Evolutionary conservation across 2,113 vertebrate species (phyloP), one percentile per base, ranked within the genome.

Genomic region (Promerops cafer): DNA sequence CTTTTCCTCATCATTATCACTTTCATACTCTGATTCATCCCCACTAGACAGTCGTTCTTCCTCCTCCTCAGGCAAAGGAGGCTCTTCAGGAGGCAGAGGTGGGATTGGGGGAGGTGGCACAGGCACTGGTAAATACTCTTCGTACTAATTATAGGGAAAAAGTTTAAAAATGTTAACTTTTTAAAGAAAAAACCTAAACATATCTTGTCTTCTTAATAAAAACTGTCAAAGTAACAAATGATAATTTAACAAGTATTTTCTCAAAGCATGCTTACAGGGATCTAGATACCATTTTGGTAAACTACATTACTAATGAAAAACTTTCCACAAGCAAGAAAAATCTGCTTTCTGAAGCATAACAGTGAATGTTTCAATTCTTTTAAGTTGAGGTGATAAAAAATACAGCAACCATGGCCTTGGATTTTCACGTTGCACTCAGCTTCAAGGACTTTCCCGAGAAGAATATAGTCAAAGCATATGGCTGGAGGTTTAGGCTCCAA

Each of bases 21-120:
- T 99, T 94, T 99, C 99, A 45, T 99, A 99, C 90, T 99, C 99
- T 0, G 99, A 99, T 90, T 99, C 99, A 63, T 98, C 98, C 82
- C 96, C 98, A 56, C 98, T 98, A 76, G 98, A 98, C 7, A 95
- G 74, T 31, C 98, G 91, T 42, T 96, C 97, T 60, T 98, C 98
- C 77, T 99, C 98, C 27, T 99, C 98, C 69, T 98, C 98, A 13
- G 99, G 99, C 79, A 99, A 86, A 61, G 99, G 99, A 16, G 99
- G 99, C 42, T 99, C 98, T 81, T 99, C 98, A 1, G 99, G 99
- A 61, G 98, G 99, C 39, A 98, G 97, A 18, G 99, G 98, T 40
- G 99, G 99, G 54, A 98, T 68, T 42, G 98, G 98, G 2, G 99
- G 99, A 40, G 98, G 98, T 16, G 98, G 98, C 13, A 95, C 96